Conservation (phyloP, 2,888 invertebrate species). For the Spodoptera littoralis region DNA sequence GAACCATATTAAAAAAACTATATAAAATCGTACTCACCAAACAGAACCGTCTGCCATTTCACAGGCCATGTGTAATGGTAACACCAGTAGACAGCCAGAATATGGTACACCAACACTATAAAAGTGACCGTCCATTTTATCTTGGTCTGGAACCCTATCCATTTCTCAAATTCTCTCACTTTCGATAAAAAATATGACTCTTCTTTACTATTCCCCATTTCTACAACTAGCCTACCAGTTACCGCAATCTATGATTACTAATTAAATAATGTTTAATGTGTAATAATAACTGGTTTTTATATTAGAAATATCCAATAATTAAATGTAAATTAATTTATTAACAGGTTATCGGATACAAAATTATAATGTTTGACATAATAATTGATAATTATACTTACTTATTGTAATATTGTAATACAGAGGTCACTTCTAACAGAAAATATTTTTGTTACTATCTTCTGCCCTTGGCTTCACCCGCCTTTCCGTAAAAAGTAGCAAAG, state of each 20-base stretch:
- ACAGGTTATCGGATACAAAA: too few species aligned
- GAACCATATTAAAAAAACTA: background rate
- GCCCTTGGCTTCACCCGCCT: too few species aligned
- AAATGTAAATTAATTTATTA: too few species aligned
- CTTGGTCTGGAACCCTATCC: constrained; percentile 8
- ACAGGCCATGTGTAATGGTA: constrained; percentile 15
- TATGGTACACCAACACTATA: constrained; percentile 2
- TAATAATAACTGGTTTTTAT: too few species aligned
- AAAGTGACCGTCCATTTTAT: constrained; percentile 13
- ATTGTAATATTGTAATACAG: too few species aligned
- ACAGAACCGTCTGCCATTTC: constrained; percentile 8
- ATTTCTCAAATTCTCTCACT: constrained; percentile 9
- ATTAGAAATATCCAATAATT: too few species aligned
- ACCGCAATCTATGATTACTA: background rate
- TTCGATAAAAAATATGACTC: constrained; percentile 1
- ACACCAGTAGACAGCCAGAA: constrained; percentile 10
- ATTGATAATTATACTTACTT: too few species aligned
- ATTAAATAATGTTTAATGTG: too few species aligned
- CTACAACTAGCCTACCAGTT: background rate
- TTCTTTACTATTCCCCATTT: constrained; percentile 2
- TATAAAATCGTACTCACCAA: constrained; percentile 3
- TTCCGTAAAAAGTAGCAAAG: too few species aligned
- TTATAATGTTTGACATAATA: too few species aligned
- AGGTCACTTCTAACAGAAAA: too few species aligned
- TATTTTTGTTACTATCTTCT: too few species aligned